Base-by-base conservation (phyloP, 2,113 vertebrate genomes). In the Pagrus major region DNA sequence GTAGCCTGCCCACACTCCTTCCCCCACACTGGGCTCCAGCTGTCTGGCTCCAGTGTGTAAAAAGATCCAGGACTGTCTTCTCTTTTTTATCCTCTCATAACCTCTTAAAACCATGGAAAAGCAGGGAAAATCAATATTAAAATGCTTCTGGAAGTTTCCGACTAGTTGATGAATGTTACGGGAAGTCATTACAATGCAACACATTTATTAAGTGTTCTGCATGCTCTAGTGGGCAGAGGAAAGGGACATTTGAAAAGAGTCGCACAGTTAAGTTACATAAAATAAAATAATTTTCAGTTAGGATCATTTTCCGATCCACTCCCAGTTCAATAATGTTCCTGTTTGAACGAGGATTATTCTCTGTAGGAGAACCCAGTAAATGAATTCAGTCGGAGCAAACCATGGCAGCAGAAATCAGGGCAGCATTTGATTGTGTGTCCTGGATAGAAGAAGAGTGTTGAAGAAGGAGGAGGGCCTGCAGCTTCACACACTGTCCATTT, bases 51-150 rank as follows among this genome's bases (percentile, higher is more conserved):
- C 94, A 91, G 31, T 84, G 89, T 94, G 91, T 87, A 88, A 93
- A 91, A 86, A 93, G 94, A 95, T 95, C 92, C 93, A 94, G 89
- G 86, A 86, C 89, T 47, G 84, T 90, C 88, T 88, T 86, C 85
- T 88, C 76, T 90, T 86, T 76, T 90, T 89, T 87, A 92, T 78
- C 86, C 88, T 76, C 85, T 89, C 91, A 90, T 85, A 92, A 88
- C 87, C 89, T 90, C 88, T 87, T 86, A 91, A 89, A 91, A 88
- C 76, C 81, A 83, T 74, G 64, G 78, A 82, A 86, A 86, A 79
- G 68, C 42, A 61, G 55, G 60, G 65, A 12, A 77, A 91, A 89
- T 93, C 83, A 81, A 87, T 93, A 89, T 71, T 37, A 92, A 91
- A 84, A 90, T 79, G 70, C 84, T 67, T 70, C 82, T 78, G 71